A percentile compares a stretch with the other conserved stretches of the same genome.
Evolutionary conservation across 2,888 invertebrate species (phyloP).

Genomic region (Leptarthrus brevirostris): DNA sequence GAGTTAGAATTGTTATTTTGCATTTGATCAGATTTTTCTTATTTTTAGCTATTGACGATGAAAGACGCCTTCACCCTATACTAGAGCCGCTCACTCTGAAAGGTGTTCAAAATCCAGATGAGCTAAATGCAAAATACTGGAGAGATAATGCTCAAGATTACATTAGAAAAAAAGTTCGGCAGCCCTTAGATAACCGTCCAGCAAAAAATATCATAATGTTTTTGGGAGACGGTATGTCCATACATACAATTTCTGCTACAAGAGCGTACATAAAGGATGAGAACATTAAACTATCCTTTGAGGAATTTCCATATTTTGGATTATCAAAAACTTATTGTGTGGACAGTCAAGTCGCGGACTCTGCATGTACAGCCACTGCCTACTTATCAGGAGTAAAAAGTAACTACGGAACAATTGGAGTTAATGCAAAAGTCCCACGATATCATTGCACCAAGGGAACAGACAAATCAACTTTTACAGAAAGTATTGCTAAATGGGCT

Average conservation of each 20-base stretch:
- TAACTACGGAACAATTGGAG: slow-evolving; percentile 80
- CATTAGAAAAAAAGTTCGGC: not conserved
- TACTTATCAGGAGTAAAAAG: slow-evolving; percentile 83
- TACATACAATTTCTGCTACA: slow-evolving; percentile 76
- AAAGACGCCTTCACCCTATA: not conserved
- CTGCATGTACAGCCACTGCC: slow-evolving; percentile 85
- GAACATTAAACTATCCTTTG: slow-evolving; percentile 72
- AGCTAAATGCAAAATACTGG: slow-evolving; percentile 39
- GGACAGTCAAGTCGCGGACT: slow-evolving; percentile 82
- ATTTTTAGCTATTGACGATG: not conserved
- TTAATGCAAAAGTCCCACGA: slow-evolving; percentile 74
- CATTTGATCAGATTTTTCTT: too few species aligned
- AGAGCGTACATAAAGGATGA: slow-evolving; percentile 75
- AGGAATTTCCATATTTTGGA: slow-evolving; percentile 72
- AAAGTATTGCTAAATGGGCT: slow-evolving; percentile 78
- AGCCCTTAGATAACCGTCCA: not conserved
- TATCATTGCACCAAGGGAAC: slow-evolving; percentile 74
- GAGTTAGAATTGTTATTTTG: too few species aligned
- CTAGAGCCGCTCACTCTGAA: not conserved
- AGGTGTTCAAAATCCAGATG: slow-evolving; percentile 7
- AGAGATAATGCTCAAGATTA: slow-evolving; percentile 12
- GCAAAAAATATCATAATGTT: slow-evolving; percentile 76
- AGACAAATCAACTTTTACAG: slow-evolving; percentile 70
- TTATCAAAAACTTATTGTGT: slow-evolving; percentile 78
- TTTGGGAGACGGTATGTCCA: slow-evolving; percentile 82